Conservation (phyloP, 2,888 invertebrate genomes). For the Apodemia hepburni region DNA sequence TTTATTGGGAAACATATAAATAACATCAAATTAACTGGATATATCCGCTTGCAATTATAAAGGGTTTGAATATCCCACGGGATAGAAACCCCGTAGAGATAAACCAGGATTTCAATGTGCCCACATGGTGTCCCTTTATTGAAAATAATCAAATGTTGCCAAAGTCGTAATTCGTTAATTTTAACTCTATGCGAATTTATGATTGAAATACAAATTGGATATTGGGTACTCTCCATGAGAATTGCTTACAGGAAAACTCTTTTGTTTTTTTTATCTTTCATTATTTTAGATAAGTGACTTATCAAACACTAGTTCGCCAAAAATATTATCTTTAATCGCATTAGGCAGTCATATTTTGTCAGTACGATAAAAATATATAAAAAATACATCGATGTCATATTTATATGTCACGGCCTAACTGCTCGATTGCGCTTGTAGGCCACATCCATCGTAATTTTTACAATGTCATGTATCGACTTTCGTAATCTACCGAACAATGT, state of each 20-base stretch:
- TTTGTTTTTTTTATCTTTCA: not conserved
- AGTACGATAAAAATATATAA: conserved; percentile 13
- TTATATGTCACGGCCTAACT: conserved; percentile 72
- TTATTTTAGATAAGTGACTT: not conserved
- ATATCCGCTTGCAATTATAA: conserved; percentile 39
- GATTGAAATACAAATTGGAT: not conserved
- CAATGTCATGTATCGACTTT: conserved; percentile 76
- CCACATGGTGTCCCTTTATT: conserved; percentile 65
- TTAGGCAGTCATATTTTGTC: conserved; percentile 1
- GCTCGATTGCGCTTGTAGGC: conserved; percentile 77
- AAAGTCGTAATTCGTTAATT: conserved; percentile 24
- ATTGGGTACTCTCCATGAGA: not conserved
- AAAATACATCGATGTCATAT: conserved; percentile 53
- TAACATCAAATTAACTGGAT: conserved; percentile 13
- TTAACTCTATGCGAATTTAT: conserved; percentile 19
- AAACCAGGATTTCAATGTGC: conserved; percentile 62
- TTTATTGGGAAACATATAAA: conserved; percentile 16
- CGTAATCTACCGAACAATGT: conserved; percentile 58
- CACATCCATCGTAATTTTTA: conserved; percentile 63
- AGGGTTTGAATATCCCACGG: conserved; percentile 73
- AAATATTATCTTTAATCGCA: not conserved
- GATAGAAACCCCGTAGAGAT: conserved; percentile 69
- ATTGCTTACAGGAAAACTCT: not conserved
- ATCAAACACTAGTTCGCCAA: not conserved
- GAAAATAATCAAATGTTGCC: conserved; percentile 44